Base-by-base conservation (phyloP, 2,797 vertebrate genomes). In the Prionace glauca region DNA sequence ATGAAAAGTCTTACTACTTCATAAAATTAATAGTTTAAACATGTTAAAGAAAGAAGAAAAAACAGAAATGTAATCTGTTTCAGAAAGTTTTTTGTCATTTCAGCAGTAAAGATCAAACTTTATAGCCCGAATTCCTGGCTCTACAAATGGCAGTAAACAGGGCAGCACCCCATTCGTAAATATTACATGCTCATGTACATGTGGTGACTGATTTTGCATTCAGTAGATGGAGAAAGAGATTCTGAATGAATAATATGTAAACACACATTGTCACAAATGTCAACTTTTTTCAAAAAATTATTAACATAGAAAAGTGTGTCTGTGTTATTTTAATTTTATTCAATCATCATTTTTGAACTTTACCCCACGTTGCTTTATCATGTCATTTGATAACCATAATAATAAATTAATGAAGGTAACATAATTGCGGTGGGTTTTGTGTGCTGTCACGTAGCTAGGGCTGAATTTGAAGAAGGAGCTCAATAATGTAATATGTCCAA, bases 171-270 rank as follows among this genome's bases (percentile, higher is more conserved):
- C 56, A 90, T 56, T 60, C 60, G n/a, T 90, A 32, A 90, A 16
- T 90, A 90, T 77, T 77, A 77, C 26, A 77, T 29, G 14, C 2
- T 29, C 11, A 77, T 77, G 60, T 29, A 60, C 14, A 16, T 90
- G 56, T 50, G 8, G 26, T 12, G 22, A 60, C 24, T 88, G 50
- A 88, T 88, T 32, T 60, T 4, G 36, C 56, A 50, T 56, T 90
- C 12, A 29, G 29, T n/a, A 90, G 87, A 32, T n/a, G 87, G 12
- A 90, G 60, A 4, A 90, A 90, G 60, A 62, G 56, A 90, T 90
- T 90, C 56, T 90, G 56, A 90, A 90, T 90, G 45, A 62, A 90
- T 90, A 29, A 62, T 20, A n/a, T n/a, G 87, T 62, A 90, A 62
- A 62, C 26, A 90, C 20, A 77, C 29, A 77, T 77, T 32, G 29